A percentile compares a stretch with the other conserved stretches of the same genome.
These are phyloP conservation scores for Conus canariensis DNA, from an alignment of 2,888 invertebrate genomes.

Conservation along the genomic window DNA sequence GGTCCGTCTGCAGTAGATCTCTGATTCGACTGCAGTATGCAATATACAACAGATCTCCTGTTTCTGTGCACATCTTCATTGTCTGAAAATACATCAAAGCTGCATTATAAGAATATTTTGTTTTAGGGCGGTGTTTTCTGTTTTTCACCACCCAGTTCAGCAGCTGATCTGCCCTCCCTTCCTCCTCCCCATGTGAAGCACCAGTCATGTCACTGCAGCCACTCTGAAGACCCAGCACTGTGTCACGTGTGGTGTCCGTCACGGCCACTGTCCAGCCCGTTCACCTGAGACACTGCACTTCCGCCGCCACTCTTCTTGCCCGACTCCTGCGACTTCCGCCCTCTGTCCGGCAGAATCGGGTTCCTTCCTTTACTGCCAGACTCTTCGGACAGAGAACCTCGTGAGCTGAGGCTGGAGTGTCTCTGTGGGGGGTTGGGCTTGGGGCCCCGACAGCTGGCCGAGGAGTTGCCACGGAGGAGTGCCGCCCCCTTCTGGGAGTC, in stretches of 20 bases:
- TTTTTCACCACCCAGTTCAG: background rate
- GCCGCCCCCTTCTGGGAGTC: slow-evolving; percentile 61
- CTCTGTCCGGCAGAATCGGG: slow-evolving; percentile 25
- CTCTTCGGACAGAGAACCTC: slow-evolving; percentile 38
- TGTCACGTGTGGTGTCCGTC: slow-evolving; percentile 39
- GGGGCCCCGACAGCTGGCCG: slow-evolving; percentile 51
- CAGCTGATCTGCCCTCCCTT: background rate
- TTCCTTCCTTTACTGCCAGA: background rate
- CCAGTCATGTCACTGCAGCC: background rate
- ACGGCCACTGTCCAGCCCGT: background rate
- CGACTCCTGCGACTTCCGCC: background rate
- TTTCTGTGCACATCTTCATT: no score
- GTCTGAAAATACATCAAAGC: no score
- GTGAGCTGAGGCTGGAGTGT: slow-evolving; percentile 64
- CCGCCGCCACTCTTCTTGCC: no score
- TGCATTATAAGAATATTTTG: no score
- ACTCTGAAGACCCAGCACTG: background rate
- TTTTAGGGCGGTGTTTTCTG: no score
- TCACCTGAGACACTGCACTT: slow-evolving; percentile 4
- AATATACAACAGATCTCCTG: no score
- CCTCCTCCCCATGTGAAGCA: background rate
- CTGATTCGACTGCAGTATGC: no score
- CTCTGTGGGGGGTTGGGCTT: slow-evolving; percentile 68
- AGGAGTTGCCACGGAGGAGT: slow-evolving; percentile 52
- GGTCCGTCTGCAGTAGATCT: no score